A percentile compares a stretch with the other conserved stretches of the same genome.
Evolutionary conservation across 23 tunicate species (phyloP).

Genomic region (Botrylloides violaceus): DNA sequence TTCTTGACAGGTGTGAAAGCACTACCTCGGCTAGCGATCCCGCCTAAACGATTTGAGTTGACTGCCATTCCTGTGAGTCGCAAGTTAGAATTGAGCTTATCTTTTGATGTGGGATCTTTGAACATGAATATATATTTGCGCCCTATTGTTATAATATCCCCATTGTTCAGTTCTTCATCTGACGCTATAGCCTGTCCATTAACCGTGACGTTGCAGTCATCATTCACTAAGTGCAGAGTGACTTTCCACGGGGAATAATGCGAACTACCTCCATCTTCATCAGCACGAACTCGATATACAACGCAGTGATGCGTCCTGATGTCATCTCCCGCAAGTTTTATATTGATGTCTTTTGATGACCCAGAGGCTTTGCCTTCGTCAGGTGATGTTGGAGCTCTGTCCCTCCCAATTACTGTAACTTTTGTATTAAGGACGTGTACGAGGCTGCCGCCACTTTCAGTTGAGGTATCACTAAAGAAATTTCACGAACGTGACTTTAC

Average conservation of each 20-base stretch:
- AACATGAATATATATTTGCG: slow-evolving; percentile 58
- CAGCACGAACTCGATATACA: slow-evolving; percentile 38
- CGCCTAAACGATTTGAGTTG: slow-evolving; percentile 1
- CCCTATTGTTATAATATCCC: slow-evolving; percentile 66
- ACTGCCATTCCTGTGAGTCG: slow-evolving; percentile 1
- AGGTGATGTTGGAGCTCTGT: background rate
- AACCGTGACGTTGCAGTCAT: slow-evolving; percentile 44
- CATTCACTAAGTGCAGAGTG: slow-evolving; percentile 34
- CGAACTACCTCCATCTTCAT: slow-evolving; percentile 20
- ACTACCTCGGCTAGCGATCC: slow-evolving; percentile 19
- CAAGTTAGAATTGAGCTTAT: slow-evolving; percentile 26
- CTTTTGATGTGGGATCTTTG: slow-evolving; percentile 74
- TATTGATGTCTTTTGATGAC: slow-evolving; percentile 11
- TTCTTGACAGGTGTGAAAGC: slow-evolving; percentile 28
- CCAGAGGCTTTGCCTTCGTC: slow-evolving; percentile 5
- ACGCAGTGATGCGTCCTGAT: slow-evolving; percentile 75
- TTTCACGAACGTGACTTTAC: background rate
- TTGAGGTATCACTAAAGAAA: background rate
- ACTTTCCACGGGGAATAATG: slow-evolving; percentile 57
- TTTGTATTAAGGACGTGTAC: slow-evolving; percentile 17
- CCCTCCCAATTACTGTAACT: slow-evolving; percentile 20
- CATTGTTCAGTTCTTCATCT: slow-evolving; percentile 51
- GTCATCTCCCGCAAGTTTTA: slow-evolving; percentile 29
- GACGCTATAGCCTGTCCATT: slow-evolving; percentile 35
- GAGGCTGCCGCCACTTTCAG: slow-evolving; percentile 9